A percentile compares a stretch with the other conserved stretches of the same genome.
These are phyloP conservation scores for Cydia amplana DNA, from an alignment of 1,140 invertebrate species.

Conservation along the genomic window DNA sequence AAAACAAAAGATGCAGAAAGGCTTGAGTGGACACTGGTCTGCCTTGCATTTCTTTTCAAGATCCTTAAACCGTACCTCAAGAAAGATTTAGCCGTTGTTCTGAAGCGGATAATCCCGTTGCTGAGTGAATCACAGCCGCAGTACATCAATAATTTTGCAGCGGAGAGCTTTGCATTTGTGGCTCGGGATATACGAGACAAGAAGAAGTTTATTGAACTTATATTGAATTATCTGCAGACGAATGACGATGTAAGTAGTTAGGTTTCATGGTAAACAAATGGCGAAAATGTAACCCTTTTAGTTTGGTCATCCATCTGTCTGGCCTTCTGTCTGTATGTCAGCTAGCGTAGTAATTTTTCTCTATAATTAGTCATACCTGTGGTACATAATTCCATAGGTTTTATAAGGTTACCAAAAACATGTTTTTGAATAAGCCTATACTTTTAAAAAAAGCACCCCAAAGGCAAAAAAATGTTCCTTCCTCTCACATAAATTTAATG, in stretches of 20 bases:
- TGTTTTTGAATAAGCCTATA: too few relatives aligned
- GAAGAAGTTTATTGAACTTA: slow-evolving; percentile 85
- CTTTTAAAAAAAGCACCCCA: too few relatives aligned
- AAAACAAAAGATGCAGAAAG: slow-evolving; percentile 89
- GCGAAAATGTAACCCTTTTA: too few relatives aligned
- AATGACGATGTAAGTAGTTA: slow-evolving; percentile 83
- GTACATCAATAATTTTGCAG: slow-evolving; percentile 95
- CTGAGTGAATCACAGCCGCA: slow-evolving; percentile 85
- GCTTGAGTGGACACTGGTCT: slow-evolving; percentile 90
- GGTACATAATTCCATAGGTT: too few relatives aligned
- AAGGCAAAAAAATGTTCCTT: too few relatives aligned
- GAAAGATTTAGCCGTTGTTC: slow-evolving; percentile 87
- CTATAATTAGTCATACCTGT: too few relatives aligned
- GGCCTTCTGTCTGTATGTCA: too few relatives aligned
- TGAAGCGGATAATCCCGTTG: slow-evolving; percentile 87
- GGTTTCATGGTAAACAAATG: too few relatives aligned
- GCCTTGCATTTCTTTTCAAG: slow-evolving; percentile 94
- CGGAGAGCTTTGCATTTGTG: slow-evolving; percentile 95
- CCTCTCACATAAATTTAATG: too few relatives aligned
- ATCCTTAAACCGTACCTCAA: slow-evolving; percentile 90
- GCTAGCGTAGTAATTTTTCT: too few relatives aligned
- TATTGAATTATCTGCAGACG: slow-evolving; percentile 84
- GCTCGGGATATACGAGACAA: slow-evolving; percentile 92
- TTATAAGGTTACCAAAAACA: too few relatives aligned
- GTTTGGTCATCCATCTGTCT: too few relatives aligned